These are phyloP conservation scores for Sepioteuthis lessoniana DNA, from an alignment of 2,888 invertebrate genomes.

Conservation along the genomic window DNA sequence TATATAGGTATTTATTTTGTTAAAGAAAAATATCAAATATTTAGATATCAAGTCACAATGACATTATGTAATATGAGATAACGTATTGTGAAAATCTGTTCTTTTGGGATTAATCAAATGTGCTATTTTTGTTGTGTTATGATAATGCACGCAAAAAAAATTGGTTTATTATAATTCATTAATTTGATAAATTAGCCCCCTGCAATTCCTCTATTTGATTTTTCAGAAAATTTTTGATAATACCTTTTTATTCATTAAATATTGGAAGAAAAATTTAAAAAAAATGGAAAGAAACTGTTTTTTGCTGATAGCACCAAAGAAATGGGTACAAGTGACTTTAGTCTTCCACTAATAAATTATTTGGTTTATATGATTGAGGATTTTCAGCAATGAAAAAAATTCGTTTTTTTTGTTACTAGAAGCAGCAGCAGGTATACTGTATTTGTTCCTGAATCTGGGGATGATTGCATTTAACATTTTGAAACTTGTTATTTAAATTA, in stretches of 20 bases:
- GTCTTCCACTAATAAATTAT: not conserved
- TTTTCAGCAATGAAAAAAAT: not conserved
- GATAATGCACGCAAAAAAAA: no score
- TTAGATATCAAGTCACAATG: no score
- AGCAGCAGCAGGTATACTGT: not conserved
- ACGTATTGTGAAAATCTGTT: no score
- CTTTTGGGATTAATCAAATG: no score
- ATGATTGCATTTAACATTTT: not conserved
- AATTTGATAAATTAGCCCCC: no score
- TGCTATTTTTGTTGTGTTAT: no score
- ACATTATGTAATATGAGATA: no score
- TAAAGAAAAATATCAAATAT: no score
- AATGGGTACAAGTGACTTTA: not conserved
- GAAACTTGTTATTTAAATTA: not conserved
- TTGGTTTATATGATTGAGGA: not conserved
- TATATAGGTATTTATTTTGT: no score
- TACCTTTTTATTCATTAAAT: not conserved
- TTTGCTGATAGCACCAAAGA: not conserved
- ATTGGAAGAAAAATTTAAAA: not conserved
- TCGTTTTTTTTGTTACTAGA: no score
- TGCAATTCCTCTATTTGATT: no score
- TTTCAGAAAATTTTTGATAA: not conserved
- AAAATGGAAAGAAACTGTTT: not conserved
- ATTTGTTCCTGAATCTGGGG: not conserved
- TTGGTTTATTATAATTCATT: no score